These are phyloP conservation scores for Phylloscopus whistleri DNA, from an alignment of 2,113 vertebrate genomes.

Conservation along the genomic window DNA sequence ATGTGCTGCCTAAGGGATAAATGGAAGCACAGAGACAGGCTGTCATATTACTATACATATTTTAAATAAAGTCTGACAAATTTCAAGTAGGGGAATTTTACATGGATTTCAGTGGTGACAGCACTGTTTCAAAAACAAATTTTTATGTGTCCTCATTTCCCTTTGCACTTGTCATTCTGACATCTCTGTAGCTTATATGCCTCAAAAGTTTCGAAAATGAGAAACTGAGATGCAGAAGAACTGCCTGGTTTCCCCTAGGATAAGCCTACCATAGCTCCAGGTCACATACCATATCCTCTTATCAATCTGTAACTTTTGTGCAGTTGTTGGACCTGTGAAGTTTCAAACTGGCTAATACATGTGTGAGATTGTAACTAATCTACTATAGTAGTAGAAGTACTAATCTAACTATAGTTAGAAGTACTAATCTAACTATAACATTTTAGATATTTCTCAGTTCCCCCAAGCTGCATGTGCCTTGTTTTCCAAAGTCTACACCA, in stretches of 20 bases:
- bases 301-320: not conserved
- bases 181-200: not conserved
- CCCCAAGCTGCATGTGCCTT: rapidly evolving
- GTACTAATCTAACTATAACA: not conserved
- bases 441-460: not conserved
- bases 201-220: not conserved
- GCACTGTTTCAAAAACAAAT: not conserved
- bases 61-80: not conserved
- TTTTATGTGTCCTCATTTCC: not conserved
- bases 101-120: not conserved
- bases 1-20: not conserved
- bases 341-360: not conserved
- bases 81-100: not conserved
- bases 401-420: too few species aligned
- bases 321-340: not conserved
- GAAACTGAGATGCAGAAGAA: not conserved
- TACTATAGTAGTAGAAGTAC: too few species aligned
- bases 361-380: not conserved
- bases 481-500: not conserved
- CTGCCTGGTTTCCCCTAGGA: not conserved
- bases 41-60: not conserved
- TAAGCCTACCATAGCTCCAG: not conserved
- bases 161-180: not conserved
- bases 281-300: not conserved
- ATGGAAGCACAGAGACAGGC: not conserved